Percentiles rank a stretch among this genome's conserved stretches.
These are phyloP conservation scores for Odontocerum albicorne DNA, from an alignment of 2,888 invertebrate genomes.

Conservation along the genomic window DNA sequence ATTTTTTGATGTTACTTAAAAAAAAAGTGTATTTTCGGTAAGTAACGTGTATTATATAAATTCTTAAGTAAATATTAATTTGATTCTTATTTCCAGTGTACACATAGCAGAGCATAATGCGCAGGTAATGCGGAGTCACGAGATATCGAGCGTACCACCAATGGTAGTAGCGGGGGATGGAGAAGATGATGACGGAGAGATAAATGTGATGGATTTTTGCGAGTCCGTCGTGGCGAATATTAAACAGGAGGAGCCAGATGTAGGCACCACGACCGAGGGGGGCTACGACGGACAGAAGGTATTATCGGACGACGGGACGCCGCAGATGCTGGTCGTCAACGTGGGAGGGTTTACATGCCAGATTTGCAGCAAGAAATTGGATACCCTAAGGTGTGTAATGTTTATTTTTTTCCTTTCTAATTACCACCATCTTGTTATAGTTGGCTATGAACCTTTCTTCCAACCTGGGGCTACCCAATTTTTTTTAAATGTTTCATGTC, in stretches of 20 bases:
- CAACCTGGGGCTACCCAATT: too few relatives aligned
- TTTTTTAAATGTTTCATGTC: too few relatives aligned
- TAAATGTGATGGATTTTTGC: slow-evolving; percentile 57
- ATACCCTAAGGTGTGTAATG: slow-evolving; percentile 44
- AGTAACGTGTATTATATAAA: too few relatives aligned
- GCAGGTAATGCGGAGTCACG: background rate
- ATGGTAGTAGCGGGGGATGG: too few relatives aligned
- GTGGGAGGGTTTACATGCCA: slow-evolving; percentile 52
- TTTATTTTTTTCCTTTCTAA: too few relatives aligned
- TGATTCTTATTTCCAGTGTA: background rate
- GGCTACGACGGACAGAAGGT: slow-evolving; percentile 8
- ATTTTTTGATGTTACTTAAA: too few relatives aligned
- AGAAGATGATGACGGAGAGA: slow-evolving; percentile 37
- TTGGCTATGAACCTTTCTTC: too few relatives aligned
- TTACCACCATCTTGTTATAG: too few relatives aligned
- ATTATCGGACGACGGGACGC: slow-evolving; percentile 37
- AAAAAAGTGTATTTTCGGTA: too few relatives aligned
- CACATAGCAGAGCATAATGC: slow-evolving; percentile 29
- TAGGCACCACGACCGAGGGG: background rate
- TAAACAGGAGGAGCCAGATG: slow-evolving; percentile 46
- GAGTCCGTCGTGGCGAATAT: slow-evolving; percentile 55
- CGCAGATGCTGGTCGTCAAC: slow-evolving; percentile 41
- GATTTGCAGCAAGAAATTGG: slow-evolving; percentile 52
- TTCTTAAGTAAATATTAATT: too few relatives aligned
- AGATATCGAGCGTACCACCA: slow-evolving; percentile 9